Evolutionary conservation across 2,888 invertebrate genomes (phyloP).

Genomic region (Synanthedon vespiformis): DNA sequence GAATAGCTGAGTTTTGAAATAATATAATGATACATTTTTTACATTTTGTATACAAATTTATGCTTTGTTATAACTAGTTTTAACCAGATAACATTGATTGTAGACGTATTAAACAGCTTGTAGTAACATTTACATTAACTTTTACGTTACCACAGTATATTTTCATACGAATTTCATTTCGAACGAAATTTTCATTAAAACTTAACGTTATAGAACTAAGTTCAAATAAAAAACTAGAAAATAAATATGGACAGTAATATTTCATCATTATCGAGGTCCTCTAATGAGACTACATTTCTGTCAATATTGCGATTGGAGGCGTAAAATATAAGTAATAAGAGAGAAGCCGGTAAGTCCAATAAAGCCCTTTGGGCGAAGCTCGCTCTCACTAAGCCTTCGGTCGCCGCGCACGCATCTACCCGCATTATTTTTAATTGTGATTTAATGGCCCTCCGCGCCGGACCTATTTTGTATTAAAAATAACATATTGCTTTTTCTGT

Average conservation of each 20-base stretch:
- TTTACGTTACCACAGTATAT: no score
- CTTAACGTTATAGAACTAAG: not conserved
- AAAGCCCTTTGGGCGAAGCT: slow-evolving; percentile 44
- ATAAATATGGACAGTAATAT: not conserved
- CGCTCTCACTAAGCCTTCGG: slow-evolving; percentile 37
- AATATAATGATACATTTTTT: no score
- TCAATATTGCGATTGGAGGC: slow-evolving; percentile 26
- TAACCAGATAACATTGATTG: no score
- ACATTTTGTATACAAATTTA: no score
- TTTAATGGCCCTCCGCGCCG: slow-evolving; percentile 57
- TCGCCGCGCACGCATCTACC: slow-evolving; percentile 56
- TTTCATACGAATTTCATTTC: no score
- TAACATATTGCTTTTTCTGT: slow-evolving; percentile 28
- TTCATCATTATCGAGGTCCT: not conserved
- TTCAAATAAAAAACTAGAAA: not conserved
- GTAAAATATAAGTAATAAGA: slow-evolving; percentile 49
- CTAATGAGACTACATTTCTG: slow-evolving; percentile 19
- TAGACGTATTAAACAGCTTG: no score
- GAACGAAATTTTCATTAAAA: no score
- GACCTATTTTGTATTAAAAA: slow-evolving; percentile 53
- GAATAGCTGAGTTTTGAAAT: no score
- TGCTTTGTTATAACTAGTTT: no score
- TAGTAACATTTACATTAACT: no score
- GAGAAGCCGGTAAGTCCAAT: slow-evolving; percentile 51
- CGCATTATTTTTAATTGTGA: slow-evolving; percentile 68